Base-by-base conservation (phyloP, 2,888 invertebrate genomes). In the Melanophora roralis region DNA sequence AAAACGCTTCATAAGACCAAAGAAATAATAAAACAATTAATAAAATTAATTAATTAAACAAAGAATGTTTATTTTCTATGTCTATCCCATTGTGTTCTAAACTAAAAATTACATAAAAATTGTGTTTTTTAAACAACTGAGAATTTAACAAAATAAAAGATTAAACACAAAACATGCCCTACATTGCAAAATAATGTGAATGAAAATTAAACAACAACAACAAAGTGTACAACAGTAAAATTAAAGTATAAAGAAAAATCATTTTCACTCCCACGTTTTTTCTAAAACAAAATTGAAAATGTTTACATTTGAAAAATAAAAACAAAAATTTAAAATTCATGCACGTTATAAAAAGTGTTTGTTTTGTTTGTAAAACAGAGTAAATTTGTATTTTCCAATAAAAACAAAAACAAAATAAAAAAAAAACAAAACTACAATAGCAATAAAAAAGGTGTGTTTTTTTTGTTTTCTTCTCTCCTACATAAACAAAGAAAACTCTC, bases 181-280 rank as follows among this genome's bases (percentile, higher is more conserved):
- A 71, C 74, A 67, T 73, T 79, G 73, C 68, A 65, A 82, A 81
- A 81, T 71, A 45, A 71, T 55, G 40, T 69, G 69, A 73, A 53
- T 72, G 62, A 55, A 57, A 69, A 73, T 57, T 32, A 32, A 51
- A 19, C 43, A 49, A 59, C 2, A 59, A 47, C 49, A 57, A 16
- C 21, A 19, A 57, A 72, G n/a, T n/a, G n/a, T n/a, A n/a, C n/a
- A n/a, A 47, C 23, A 27, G 8, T 23, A 76, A 65, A 73, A 32
- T 57, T 67, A 53, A 73, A 75, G 40, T 55, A 69, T 38, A 47
- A 27, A 65, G 5, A 55, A 74, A 36, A 68, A 34, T 62, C n/a
- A 14, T 68, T 57, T 40, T 49, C 55, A 76, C 76, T 69, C 69
- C 69, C 68, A 64, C 76, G 49, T 71, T 69, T 34, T 57, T 5